Evolutionary conservation across 2,797 vertebrate genomes (phyloP), one percentile per base, ranked within the genome.

Genomic region (Pipistrellus kuhlii): DNA sequence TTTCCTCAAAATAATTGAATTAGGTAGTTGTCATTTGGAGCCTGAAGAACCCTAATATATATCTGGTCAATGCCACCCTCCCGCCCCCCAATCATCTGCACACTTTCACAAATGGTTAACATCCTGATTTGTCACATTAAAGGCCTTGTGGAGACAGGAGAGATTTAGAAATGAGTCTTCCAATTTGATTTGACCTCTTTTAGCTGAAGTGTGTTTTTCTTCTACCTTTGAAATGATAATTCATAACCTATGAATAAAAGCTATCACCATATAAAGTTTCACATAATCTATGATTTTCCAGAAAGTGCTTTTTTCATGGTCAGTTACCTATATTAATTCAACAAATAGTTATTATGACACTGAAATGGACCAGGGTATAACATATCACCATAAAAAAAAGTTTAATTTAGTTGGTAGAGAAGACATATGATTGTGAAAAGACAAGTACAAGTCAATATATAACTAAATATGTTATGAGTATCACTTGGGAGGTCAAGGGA

Each of bases 91-190:
- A 51, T 25, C 4, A 27, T 48, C 4, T n/a, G 9, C 0, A 46
- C 32, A 75, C 51, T 86, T 94, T 87, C 44, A 81, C 3, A 69
- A 91, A 57, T 71, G 9, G 23, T 87, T 73, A 91, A 83, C 81
- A 66, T 94, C 93, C 68, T 91, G 46, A 66, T 92, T 95, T 94
- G 71, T 81, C n/a, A 80, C 17, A 64, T 78, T 92, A 83, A 94
- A 80, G 38, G 21, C 35, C 44, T 80, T 64, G 8, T 88, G 41
- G 46, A 71, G 4, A 90, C 6, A 85, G 30, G 35, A 77, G 23
- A 83, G 71, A 75, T 93, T 95, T 89, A 80, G 66, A 88, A 94
- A 90, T 81, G 53, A 80, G 73, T 68, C 27, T 30, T 85, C 10
- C 15, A 32, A 59, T 93, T 93, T 95, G 38, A 78, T 85, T 6